Evolutionary conservation across 2,113 vertebrate species (phyloP), one percentile per base, ranked within the genome.

Genomic region (Anguilla rostrata): DNA sequence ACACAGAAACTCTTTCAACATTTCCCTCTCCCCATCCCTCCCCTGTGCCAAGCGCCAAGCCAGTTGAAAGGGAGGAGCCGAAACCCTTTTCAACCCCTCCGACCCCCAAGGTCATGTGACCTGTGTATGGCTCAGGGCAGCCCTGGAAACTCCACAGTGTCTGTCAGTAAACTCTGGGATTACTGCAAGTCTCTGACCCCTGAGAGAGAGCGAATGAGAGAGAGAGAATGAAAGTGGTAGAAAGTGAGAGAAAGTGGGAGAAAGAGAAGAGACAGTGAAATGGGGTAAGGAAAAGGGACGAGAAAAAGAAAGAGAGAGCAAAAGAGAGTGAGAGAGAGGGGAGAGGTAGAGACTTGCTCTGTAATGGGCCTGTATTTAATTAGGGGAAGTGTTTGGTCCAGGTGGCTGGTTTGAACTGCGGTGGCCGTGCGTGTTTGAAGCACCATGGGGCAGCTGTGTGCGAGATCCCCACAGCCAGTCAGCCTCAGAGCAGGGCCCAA

Each of bases 81-180:
- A 34, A 34, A 34, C 34, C 34, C 34, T 34, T 34, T 34, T 34
- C 34, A 34, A 34, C 34, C 34, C 34, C 34, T 1, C 34, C 34
- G 34, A 53, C 71, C 71, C 71, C 71, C 11, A 12, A 34, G 71
- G 71, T 34, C 71, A 75, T 75, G 71, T 75, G 71, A 75, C 71
- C 71, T 75, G 71, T 29, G 26, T 34, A 75, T 34, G 71, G 71
- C 71, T 75, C 71, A 75, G 71, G n/a, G 71, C 71, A n/a, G 71
- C 71, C 71, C 71, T 75, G n/a, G n/a, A 26, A n/a, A 34, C 71
- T 75, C 26, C 26, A 75, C 7, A 7, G n/a, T n/a, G 71, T 75
- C 71, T 34, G 71, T 75, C 71, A 75, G 34, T 75, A 75, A 75
- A 75, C n/a, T 75, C 71, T 75, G 71, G 71, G n/a, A 34, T 75